A percentile compares a stretch with the other conserved stretches of the same genome.
Conservation (phyloP, 2,888 invertebrate species). For the Ceraclea dissimilis region DNA sequence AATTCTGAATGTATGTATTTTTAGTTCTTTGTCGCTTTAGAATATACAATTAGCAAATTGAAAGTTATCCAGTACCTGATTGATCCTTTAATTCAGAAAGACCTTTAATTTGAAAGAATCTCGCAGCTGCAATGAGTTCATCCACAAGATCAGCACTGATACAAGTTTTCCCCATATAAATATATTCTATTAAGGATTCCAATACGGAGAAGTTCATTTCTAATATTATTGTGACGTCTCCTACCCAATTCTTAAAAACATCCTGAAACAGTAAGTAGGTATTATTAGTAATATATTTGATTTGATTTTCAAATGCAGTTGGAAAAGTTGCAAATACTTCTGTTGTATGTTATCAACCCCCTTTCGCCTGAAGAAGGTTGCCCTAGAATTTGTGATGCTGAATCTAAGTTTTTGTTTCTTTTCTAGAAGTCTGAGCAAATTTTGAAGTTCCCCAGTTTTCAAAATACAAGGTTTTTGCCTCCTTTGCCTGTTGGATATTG, state of each 20-base stretch:
- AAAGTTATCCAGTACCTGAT: constrained; percentile 29
- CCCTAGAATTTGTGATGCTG: too few species aligned
- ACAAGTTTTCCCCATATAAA: constrained; percentile 70
- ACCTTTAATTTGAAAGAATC: constrained; percentile 59
- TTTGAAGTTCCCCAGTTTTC: too few species aligned
- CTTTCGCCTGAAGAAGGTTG: too few species aligned
- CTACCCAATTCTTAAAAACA: constrained; percentile 49
- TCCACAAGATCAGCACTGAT: constrained; percentile 61
- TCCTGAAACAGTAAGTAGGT: constrained; percentile 43
- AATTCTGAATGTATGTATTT: too few species aligned
- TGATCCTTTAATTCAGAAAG: constrained; percentile 51
- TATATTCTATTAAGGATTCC: constrained; percentile 66
- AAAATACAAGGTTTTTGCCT: too few species aligned
- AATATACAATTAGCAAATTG: background rate
- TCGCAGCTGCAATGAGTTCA: constrained; percentile 61
- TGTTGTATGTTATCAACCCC: background rate
- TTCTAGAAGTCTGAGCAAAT: too few species aligned
- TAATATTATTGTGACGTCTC: constrained; percentile 53
- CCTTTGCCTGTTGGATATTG: too few species aligned
- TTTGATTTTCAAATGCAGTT: too few species aligned
- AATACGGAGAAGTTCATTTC: constrained; percentile 65
- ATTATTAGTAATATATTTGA: background rate
- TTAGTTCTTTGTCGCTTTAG: too few species aligned
- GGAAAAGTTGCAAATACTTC: too few species aligned
- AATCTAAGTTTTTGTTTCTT: too few species aligned